phyloP scores from a whole-genome alignment of 1,140 invertebrate species.

The Lepidurus couesii region DNA sequence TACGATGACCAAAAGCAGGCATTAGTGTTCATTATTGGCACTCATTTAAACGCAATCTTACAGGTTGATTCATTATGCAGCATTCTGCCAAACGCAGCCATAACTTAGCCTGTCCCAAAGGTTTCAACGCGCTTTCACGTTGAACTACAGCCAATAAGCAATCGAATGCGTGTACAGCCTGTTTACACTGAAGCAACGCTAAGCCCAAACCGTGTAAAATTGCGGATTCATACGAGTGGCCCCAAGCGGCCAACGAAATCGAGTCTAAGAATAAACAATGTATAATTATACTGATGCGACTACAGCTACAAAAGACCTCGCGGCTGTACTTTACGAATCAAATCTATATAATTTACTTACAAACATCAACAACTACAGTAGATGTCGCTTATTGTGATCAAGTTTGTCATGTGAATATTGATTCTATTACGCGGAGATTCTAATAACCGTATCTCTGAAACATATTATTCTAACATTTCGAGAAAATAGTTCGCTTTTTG shows the following conservation, averaged over 20 bases:
- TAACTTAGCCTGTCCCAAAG: constrained; percentile 63
- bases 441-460: no score
- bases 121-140: constrained; percentile 60
- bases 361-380: no score
- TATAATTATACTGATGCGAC: background rate
- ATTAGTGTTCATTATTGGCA: constrained; percentile 28
- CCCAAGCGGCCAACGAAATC: constrained; percentile 52
- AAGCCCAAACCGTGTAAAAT: constrained; percentile 89
- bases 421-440: no score
- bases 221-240: constrained; percentile 63
- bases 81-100: constrained; percentile 92
- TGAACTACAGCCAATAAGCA: constrained; percentile 82
- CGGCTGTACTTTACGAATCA: no score
- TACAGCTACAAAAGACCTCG: no score
- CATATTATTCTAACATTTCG: no score
- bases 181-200: constrained; percentile 70
- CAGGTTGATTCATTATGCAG: constrained; percentile 67
- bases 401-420: no score
- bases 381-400: no score
- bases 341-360: no score
- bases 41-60: constrained; percentile 40
- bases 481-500: no score
- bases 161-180: constrained; percentile 78
- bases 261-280: background rate
- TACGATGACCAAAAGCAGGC: constrained; percentile 49